Conservation (phyloP, 2,888 invertebrate genomes). For the Gonocerus acuteangulatus region DNA sequence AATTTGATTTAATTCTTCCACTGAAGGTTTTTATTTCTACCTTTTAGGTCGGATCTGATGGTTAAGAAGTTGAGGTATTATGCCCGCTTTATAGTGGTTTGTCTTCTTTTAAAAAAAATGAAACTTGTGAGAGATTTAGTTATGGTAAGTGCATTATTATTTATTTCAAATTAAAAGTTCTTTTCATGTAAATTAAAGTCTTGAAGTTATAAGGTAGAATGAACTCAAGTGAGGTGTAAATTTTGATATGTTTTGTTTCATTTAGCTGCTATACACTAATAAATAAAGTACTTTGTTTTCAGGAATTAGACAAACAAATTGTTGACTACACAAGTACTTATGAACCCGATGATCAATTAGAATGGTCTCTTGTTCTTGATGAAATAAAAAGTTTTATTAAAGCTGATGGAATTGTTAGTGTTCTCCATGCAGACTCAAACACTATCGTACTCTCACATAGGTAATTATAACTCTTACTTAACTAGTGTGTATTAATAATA, state of each 20-base stretch:
- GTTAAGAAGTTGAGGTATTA: slow-evolving; percentile 93
- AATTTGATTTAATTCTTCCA: no score
- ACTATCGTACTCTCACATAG: slow-evolving; percentile 81
- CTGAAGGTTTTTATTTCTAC: no score
- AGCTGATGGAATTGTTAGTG: slow-evolving; percentile 81
- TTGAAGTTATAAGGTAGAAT: no score
- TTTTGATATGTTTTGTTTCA: no score
- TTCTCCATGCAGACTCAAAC: slow-evolving; percentile 76
- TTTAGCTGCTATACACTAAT: no score
- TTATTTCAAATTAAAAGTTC: slow-evolving; percentile 7
- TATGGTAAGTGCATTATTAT: slow-evolving; percentile 46
- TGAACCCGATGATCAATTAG: slow-evolving; percentile 93
- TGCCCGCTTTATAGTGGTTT: slow-evolving; percentile 92
- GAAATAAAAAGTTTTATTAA: slow-evolving; percentile 92
- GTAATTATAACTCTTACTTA: slow-evolving; percentile 44
- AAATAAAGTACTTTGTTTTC: slow-evolving; percentile 12
- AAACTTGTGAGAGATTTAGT: slow-evolving; percentile 86
- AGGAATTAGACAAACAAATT: slow-evolving; percentile 88
- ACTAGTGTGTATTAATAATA: not conserved
- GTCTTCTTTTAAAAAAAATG: slow-evolving; percentile 85
- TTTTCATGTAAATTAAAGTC: not conserved
- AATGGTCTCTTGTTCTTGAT: slow-evolving; percentile 89
- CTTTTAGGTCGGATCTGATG: slow-evolving; percentile 74
- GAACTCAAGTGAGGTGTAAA: no score
- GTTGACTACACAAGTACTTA: slow-evolving; percentile 91